phyloP scores from a whole-genome alignment of 2,113 vertebrate genomes.

The Leiothrix lutea region DNA sequence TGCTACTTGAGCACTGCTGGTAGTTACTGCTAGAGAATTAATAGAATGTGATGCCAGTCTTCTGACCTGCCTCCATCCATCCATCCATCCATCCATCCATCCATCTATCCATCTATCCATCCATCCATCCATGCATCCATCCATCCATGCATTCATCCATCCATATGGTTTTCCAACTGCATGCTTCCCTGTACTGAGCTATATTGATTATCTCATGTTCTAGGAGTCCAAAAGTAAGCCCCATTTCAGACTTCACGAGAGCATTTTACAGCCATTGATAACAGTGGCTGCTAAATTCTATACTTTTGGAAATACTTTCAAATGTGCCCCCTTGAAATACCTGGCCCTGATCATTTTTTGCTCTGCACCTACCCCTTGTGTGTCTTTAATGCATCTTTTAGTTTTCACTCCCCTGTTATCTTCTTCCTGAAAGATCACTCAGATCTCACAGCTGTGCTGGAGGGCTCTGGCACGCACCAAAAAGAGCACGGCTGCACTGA shows the following conservation, averaged over 20 bases:
- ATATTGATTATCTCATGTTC: neutral
- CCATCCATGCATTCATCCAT: neutral
- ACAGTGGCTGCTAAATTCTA: neutral
- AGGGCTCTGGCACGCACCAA: constrained; percentile 39
- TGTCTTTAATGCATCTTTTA: neutral
- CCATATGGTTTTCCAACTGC: neutral
- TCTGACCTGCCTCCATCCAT: neutral
- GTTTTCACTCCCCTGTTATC: neutral
- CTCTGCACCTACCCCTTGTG: neutral
- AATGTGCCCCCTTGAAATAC: neutral
- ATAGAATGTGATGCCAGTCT: neutral
- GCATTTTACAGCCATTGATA: neutral
- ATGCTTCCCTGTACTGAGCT: neutral
- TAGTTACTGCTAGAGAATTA: constrained; percentile 37
- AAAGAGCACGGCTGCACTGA: constrained; percentile 56
- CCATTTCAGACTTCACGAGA: neutral
- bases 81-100: neutral
- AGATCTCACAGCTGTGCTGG: constrained; percentile 52
- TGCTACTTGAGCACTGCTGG: neutral
- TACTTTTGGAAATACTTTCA: neutral
- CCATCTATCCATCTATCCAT: neutral
- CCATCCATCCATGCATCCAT: neutral
- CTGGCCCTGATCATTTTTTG: neutral
- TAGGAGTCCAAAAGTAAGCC: neutral
- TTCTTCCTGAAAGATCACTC: neutral